A percentile compares a stretch with the other conserved stretches of the same genome.
phyloP scores from a whole-genome alignment of 2,797 vertebrate genomes.

The Falco peregrinus region DNA sequence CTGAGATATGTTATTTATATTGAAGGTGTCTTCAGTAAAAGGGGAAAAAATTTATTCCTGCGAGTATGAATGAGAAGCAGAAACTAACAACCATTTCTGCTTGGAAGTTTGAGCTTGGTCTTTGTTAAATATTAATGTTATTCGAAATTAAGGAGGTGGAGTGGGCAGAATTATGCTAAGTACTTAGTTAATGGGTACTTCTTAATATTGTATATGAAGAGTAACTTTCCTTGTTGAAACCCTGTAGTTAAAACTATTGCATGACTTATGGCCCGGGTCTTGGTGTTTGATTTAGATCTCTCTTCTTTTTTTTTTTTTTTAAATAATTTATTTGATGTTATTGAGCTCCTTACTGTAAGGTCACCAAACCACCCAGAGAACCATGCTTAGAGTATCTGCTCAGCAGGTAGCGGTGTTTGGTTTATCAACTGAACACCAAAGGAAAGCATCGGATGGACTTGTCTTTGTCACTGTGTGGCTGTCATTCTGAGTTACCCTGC shows the following conservation, averaged over 20 bases:
- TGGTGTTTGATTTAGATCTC: not conserved
- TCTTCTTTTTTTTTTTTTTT: not conserved
- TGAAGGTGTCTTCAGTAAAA: not conserved
- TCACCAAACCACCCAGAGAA: not conserved
- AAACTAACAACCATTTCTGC: not conserved
- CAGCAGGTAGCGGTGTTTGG: not conserved
- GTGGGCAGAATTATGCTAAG: no score
- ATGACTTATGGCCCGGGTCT: not conserved
- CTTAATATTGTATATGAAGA: not conserved
- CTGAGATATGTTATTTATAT: not conserved
- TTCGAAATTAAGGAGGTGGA: not conserved
- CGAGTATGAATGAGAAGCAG: not conserved
- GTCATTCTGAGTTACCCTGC: not conserved
- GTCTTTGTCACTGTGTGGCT: not conserved
- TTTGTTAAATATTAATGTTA: not conserved
- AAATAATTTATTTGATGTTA: not conserved
- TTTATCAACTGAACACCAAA: not conserved
- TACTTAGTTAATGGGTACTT: not conserved
- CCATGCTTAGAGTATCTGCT: not conserved
- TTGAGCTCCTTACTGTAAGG: not conserved
- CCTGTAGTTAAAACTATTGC: not conserved
- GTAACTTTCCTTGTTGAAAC: not conserved
- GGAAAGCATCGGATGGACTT: not conserved
- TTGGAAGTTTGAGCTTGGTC: not conserved
- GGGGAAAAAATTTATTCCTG: not conserved